These are phyloP conservation scores for Odontesthes bonariensis DNA, from an alignment of 2,113 vertebrate species.

Conservation along the genomic window DNA sequence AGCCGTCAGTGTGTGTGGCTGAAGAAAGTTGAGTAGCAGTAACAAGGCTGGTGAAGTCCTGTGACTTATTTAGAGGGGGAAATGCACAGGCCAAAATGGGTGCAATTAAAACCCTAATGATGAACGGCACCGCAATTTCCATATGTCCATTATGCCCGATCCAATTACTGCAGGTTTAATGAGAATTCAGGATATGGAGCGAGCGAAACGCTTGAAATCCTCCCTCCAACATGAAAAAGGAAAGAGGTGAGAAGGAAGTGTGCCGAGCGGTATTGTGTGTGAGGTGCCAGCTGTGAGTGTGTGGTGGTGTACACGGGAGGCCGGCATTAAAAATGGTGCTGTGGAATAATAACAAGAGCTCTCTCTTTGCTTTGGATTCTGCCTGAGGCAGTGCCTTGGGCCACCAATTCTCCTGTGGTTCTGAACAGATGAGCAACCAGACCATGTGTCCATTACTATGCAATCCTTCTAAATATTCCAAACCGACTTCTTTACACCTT, in stretches of 20 bases:
- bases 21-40: constrained; percentile 31
- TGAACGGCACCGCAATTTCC: constrained; percentile 85
- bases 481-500: constrained; percentile 58
- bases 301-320: constrained; percentile 39
- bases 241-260: constrained; percentile 15
- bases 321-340: constrained; percentile 35
- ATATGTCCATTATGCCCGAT: constrained; percentile 82
- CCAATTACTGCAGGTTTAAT: constrained; percentile 82
- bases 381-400: constrained; percentile 72
- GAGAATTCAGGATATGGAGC: constrained; percentile 76
- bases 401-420: constrained; percentile 70
- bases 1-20: constrained; percentile 7
- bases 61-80: constrained; percentile 74
- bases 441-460: constrained; percentile 65
- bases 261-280: constrained; percentile 31
- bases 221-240: constrained; percentile 27
- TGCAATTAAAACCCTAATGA: constrained; percentile 84
- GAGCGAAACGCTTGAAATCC: constrained; percentile 70
- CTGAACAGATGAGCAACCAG: constrained; percentile 72
- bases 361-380: constrained; percentile 66
- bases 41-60: constrained; percentile 49
- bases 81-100: constrained; percentile 59
- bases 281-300: constrained; percentile 63
- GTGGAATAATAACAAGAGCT: constrained; percentile 67
- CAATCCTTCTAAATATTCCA: constrained; percentile 49